phyloP scores from a whole-genome alignment of 2,888 invertebrate species.

The Pachymerium ferrugineum region DNA sequence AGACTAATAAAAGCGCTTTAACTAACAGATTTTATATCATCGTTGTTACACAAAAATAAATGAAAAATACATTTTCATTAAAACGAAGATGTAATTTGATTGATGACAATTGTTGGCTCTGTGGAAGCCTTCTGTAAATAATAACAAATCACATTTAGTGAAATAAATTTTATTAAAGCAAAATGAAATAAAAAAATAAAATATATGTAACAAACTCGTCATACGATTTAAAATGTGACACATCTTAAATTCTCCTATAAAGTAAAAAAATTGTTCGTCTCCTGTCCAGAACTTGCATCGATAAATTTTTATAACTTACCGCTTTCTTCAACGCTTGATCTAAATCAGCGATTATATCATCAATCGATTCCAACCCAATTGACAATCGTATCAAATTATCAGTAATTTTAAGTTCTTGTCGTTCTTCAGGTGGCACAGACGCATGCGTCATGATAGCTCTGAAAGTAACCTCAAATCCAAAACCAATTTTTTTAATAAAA shows the following conservation, averaged over 20 bases:
- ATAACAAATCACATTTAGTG: neutral
- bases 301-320: too few relatives aligned
- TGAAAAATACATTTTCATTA: too few relatives aligned
- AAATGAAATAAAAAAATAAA: neutral
- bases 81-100: too few relatives aligned
- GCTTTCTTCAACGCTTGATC: slow-evolving; percentile 62
- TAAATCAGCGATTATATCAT: slow-evolving; percentile 79
- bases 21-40: neutral
- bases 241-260: neutral
- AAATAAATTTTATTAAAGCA: neutral
- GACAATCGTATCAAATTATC: slow-evolving; percentile 80
- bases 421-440: slow-evolving; percentile 70
- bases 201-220: too few relatives aligned
- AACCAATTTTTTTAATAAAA: neutral
- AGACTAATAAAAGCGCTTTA: neutral
- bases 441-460: slow-evolving; percentile 93
- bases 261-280: neutral
- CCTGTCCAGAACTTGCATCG: too few relatives aligned
- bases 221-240: neutral
- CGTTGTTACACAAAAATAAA: neutral
- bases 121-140: neutral
- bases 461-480: slow-evolving; percentile 38
- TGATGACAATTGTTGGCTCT: too few relatives aligned
- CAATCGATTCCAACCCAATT: slow-evolving; percentile 79
- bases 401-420: slow-evolving; percentile 69